Evolutionary conservation across 53 echinoderm and acorn worm species (phyloP), one percentile per base, ranked within the genome.

Genomic region (Temnopleurus reevesii): DNA sequence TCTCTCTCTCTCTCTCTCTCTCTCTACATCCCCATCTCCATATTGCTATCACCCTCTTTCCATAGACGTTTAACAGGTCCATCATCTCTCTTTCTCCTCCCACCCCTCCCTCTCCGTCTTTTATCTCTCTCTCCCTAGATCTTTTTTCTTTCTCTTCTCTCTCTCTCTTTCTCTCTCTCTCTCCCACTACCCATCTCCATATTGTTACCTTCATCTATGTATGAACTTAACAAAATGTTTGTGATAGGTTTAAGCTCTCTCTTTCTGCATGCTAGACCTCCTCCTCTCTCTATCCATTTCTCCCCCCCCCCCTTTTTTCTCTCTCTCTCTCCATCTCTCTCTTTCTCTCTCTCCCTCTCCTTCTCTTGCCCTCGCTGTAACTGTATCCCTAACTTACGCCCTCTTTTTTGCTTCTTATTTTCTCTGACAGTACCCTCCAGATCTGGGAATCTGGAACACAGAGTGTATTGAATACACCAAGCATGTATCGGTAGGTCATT

Each of bases 1-100:
- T 26, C 53, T 89, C 53, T 53, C 81, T 81, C 55, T 83, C 35
- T 58, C 41, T 83, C 59, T 51, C 53, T 51, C 53, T 51, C 53
- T 51, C 53, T 51, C 53, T 51, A 8, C 53, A 8, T 51, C 53
- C 9, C 9, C 15, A 8, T 51, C 9, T 15, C 53, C 8, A 10
- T 51, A 8, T 51, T 15, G 8, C 53, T 51, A 8, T 51, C 53
- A 10, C 53, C 8, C 53, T 51, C 15, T 51, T 51, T 10, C 15
- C 15, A 10, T 51, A 10, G 53, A 8, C 15, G 53, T 51, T 15
- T 10, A 10, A 8, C 53, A 51, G 9, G 9, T 15, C 53, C 53
- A 8, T 15, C 53, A 8, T 51, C 53, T 51, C 53, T 51, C 53
- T 51, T 15, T 51, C 53, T 51, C 53, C 15, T 15, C 15, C 53